phyloP scores from a whole-genome alignment of 2,113 vertebrate species.

The Hippocampus mohnikei region DNA sequence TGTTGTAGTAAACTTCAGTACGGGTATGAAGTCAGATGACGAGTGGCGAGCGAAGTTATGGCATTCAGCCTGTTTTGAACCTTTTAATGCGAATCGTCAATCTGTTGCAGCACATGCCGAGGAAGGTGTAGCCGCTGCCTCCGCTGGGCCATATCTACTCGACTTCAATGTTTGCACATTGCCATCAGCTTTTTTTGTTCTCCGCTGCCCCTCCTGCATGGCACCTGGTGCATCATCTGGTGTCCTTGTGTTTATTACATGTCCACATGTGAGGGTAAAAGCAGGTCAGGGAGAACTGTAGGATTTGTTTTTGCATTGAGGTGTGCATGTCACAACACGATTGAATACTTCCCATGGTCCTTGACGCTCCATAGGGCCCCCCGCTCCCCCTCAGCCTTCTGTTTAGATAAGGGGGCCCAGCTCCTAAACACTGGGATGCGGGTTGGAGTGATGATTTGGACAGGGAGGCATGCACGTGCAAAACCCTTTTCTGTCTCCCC shows the following conservation, averaged over 20 bases:
- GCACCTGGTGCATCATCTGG: conserved; percentile 2
- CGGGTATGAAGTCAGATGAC: conserved; percentile 53
- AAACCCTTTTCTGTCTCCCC: background rate
- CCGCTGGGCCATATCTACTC: conserved; percentile 17
- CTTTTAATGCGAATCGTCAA: conserved; percentile 57
- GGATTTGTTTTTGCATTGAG: conserved; percentile 40
- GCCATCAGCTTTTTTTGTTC: background rate
- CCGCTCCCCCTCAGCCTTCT: conserved; percentile 31
- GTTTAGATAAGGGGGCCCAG: conserved; percentile 50
- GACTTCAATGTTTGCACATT: background rate
- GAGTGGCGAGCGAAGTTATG: conserved; percentile 32
- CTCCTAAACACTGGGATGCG: conserved; percentile 55
- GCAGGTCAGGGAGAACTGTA: conserved; percentile 19
- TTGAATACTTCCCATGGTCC: conserved; percentile 64
- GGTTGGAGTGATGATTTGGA: conserved; percentile 60
- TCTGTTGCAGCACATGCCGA: conserved; percentile 51
- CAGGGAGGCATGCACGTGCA: conserved; percentile 44
- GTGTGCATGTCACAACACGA: conserved; percentile 61
- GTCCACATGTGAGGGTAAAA: conserved; percentile 20
- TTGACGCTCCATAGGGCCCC: conserved; percentile 38
- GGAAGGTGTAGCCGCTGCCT: conserved; percentile 33
- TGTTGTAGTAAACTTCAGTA: conserved; percentile 20
- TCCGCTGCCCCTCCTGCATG: background rate
- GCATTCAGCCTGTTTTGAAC: conserved; percentile 46
- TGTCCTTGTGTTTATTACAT: conserved; percentile 1